Conservation (phyloP, 2,113 vertebrate genomes). For the Macquaria australasica region DNA sequence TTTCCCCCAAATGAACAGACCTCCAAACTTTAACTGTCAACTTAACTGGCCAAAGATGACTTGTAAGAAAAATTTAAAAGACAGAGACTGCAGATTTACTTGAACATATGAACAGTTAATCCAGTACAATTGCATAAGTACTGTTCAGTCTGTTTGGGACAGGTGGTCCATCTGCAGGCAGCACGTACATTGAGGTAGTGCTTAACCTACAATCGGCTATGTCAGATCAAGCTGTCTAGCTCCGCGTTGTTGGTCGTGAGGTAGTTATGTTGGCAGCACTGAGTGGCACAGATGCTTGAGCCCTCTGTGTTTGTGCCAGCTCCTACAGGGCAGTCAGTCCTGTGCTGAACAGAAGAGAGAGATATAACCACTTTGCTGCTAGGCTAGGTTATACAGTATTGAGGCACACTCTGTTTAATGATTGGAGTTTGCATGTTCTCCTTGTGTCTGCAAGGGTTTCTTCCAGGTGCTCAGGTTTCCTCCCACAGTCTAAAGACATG, state of each 20-base stretch:
- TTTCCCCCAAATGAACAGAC: not conserved
- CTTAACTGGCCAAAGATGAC: not conserved
- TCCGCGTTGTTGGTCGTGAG: slow-evolving; percentile 30
- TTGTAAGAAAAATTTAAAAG: not conserved
- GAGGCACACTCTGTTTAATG: slow-evolving; percentile 7
- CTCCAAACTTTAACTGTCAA: not conserved
- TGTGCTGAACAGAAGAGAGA: not conserved
- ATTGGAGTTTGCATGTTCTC: slow-evolving; percentile 1
- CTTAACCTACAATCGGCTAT: slow-evolving; percentile 63
- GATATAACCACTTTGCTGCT: not conserved
- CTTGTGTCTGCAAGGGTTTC: not conserved
- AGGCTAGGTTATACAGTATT: slow-evolving; percentile 4
- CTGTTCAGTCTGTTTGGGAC: slow-evolving; percentile 50
- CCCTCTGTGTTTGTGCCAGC: slow-evolving; percentile 36
- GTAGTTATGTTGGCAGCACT: slow-evolving; percentile 50
- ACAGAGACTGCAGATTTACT: not conserved
- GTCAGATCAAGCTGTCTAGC: slow-evolving; percentile 60
- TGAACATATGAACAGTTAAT: slow-evolving; percentile 16
- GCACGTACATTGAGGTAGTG: slow-evolving; percentile 41
- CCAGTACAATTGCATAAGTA: slow-evolving; percentile 14
- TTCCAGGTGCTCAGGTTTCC: not conserved
- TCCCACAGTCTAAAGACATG: not conserved
- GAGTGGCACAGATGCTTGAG: slow-evolving; percentile 57
- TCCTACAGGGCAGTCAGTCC: slow-evolving; percentile 20
- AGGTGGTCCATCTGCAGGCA: slow-evolving; percentile 54